Base-by-base conservation (phyloP, 1,140 invertebrate genomes). In the Battus philenor region DNA sequence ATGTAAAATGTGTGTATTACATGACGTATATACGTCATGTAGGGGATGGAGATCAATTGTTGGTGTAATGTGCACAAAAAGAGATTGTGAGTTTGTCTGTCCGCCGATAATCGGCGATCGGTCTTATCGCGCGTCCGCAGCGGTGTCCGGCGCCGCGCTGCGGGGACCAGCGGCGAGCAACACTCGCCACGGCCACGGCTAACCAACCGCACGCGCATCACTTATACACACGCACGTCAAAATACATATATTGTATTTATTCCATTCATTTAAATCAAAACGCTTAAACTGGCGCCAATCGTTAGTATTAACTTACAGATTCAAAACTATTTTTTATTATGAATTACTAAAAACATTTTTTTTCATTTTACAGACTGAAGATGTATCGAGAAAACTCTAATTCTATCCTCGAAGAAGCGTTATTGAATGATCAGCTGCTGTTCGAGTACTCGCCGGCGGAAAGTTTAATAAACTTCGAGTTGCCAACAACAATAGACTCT, bases 401-500 rank as follows among this genome's bases (percentile, higher is more conserved):
- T 10, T 39, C 51, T 7, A 39, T 68, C 17, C 50, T 68, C 1
- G 68, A 81, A 29, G 78, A 81, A 15, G 65, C 53, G 3, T 52
- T 79, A 1, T 50, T 81, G n/a, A 69, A 52, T 18, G 78, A 85
- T 29, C 65, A 74, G 39, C 66, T 68, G 1, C 54, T 82, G 4
- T 79, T 74, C 44, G 76, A 82, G 34, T 75, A 73, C 50, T 81
- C 81, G 2, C 78, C 81, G 18, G 75, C 68, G 1, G 81, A 82
- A 29, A 82, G 78, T 38, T 71, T 85, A 32, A 75, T 81, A 46
- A 81, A 85, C 51, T 85, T 85, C 44, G 71, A 83, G 45, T 50
- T 85, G 5, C 78, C 78, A 13, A 45, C 67, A 1, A 52, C 39
- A 8, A 9, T 75, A 24, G 57, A 54, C 27, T 33, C 59, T 15